These are phyloP conservation scores for Cairina moschata DNA, from an alignment of 2,113 vertebrate species.

Conservation along the genomic window DNA sequence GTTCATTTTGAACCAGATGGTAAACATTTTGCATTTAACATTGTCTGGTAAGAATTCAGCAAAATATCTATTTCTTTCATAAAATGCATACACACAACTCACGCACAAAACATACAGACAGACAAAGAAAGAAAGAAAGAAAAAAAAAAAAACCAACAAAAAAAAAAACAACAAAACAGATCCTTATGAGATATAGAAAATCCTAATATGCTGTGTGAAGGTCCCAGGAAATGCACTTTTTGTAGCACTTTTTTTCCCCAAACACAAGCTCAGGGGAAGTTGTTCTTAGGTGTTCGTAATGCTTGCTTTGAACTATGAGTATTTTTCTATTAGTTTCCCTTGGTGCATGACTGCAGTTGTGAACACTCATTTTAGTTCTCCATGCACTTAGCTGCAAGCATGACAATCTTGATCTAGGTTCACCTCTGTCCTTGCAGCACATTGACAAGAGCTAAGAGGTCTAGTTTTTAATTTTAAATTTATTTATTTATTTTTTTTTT, in stretches of 20 bases:
- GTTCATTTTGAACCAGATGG: not conserved
- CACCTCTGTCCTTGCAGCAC: not conserved
- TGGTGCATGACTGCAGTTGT: not conserved
- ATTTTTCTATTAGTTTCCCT: not conserved
- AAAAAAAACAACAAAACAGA: not conserved
- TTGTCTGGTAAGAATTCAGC: not conserved
- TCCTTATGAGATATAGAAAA: not conserved
- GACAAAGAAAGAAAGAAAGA: rapidly evolving
- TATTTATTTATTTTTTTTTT: not conserved
- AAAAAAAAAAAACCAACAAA: rapidly evolving
- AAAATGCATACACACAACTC: not conserved
- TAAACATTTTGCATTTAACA: not conserved
- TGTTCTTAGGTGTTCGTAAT: not conserved
- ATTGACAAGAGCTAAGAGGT: not conserved
- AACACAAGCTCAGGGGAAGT: not conserved
- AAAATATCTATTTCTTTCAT: not conserved
- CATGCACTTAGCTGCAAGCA: not conserved
- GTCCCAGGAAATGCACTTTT: not conserved
- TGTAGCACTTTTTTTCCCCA: not conserved
- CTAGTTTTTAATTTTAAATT: not conserved
- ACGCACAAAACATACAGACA: not conserved
- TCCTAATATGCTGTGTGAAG: not conserved
- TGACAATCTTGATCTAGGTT: not conserved
- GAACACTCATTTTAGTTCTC: not conserved
- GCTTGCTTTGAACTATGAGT: not conserved